phyloP scores from a whole-genome alignment of 2,888 invertebrate genomes.

The Drosophila longiperda region DNA sequence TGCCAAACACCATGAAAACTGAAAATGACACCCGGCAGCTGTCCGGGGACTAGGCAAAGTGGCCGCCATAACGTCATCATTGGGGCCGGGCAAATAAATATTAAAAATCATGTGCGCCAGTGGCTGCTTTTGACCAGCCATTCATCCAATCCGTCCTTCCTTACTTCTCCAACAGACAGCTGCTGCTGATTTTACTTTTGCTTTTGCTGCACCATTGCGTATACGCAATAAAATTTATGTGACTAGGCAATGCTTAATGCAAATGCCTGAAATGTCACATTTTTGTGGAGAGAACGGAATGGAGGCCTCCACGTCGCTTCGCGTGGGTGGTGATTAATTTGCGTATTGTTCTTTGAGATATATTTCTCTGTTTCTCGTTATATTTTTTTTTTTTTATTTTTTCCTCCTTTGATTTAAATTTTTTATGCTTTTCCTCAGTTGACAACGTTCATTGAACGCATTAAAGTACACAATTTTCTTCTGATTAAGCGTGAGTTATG shows the following conservation, averaged over 20 bases:
- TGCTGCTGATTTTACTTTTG: constrained; percentile 21
- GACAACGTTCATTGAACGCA: constrained; percentile 49
- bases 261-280: constrained; percentile 72
- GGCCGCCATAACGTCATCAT: constrained; percentile 63
- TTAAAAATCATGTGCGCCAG: constrained; percentile 54
- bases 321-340: constrained; percentile 75
- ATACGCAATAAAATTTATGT: constrained; percentile 76
- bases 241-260: constrained; percentile 59
- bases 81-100: constrained; percentile 54
- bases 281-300: constrained; percentile 64
- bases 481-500: constrained; percentile 36
- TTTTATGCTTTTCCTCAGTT: constrained; percentile 18
- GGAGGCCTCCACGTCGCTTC: constrained; percentile 17
- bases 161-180: constrained; percentile 18
- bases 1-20: constrained; percentile 65
- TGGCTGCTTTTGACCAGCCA: constrained; percentile 34
- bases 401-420: constrained; percentile 34
- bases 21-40: constrained; percentile 63
- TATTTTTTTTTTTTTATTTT: not conserved
- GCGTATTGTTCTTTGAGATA: constrained; percentile 66
- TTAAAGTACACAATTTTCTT: constrained; percentile 12
- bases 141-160: not conserved
- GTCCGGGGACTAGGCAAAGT: constrained; percentile 51
- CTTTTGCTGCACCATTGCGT: constrained; percentile 59
- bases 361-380: constrained; percentile 20